phyloP scores from a whole-genome alignment of 37 sponge, comb jelly and placozoan species.

The Cladorhizidae sp. region DNA sequence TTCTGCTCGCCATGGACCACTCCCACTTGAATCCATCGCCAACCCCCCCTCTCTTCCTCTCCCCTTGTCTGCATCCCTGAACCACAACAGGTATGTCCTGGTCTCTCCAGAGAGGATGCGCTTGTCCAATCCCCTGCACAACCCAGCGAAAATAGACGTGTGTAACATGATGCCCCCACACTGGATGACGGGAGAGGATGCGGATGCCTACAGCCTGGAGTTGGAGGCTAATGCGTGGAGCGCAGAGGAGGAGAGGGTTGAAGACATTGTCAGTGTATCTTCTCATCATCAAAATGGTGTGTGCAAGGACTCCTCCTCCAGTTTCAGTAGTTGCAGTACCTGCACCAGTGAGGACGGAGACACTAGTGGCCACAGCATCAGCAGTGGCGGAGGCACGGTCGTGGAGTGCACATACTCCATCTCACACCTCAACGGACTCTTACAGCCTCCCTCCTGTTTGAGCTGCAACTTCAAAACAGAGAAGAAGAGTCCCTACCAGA shows the following conservation, averaged over 20 bases:
- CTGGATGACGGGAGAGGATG: too few species aligned
- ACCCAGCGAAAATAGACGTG: neutral
- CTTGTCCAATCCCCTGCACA: neutral
- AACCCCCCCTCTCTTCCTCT: neutral
- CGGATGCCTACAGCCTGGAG: too few species aligned
- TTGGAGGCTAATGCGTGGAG: too few species aligned
- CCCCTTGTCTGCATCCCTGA: neutral
- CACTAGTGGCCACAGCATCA: neutral
- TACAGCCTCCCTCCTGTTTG: too few species aligned
- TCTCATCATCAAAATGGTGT: neutral
- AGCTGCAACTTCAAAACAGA: too few species aligned
- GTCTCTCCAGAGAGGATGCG: neutral
- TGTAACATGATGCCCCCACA: neutral
- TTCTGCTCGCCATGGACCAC: neutral
- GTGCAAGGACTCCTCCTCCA: conserved; percentile 7
- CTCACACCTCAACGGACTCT: neutral
- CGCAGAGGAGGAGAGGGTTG: neutral
- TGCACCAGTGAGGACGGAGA: neutral
- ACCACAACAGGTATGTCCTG: neutral
- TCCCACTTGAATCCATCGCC: neutral
- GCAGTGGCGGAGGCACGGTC: too few species aligned
- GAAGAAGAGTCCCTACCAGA: neutral
- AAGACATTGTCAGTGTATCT: neutral
- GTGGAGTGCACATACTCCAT: too few species aligned
- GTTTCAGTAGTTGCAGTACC: neutral